A percentile compares a stretch with the other conserved stretches of the same genome.
Evolutionary conservation across 2,113 vertebrate species (phyloP).

Genomic region (Ginglymostoma cirratum): DNA sequence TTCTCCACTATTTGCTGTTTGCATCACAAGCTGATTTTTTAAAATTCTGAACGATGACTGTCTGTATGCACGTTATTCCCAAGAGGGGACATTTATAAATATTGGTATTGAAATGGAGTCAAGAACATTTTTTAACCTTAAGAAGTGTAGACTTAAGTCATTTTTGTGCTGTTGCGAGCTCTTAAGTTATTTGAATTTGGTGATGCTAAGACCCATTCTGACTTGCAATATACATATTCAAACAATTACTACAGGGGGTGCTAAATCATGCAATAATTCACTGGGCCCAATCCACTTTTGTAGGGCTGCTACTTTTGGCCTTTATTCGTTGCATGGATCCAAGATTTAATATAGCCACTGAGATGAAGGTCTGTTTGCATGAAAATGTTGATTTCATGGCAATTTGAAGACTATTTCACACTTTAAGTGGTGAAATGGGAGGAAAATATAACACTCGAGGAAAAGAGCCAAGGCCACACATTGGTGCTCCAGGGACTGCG

Average conservation of each 20-base stretch:
- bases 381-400: neutral
- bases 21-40: neutral
- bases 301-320: neutral
- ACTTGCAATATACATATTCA: neutral
- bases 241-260: neutral
- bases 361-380: neutral
- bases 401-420: neutral
- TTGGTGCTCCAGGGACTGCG: neutral
- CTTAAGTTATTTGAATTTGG: neutral
- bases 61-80: neutral
- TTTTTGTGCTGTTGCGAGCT: neutral
- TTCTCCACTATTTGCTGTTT: neutral
- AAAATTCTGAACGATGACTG: neutral
- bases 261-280: neutral
- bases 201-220: neutral
- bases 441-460: neutral
- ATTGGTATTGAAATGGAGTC: neutral
- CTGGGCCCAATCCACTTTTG: neutral
- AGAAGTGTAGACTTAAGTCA: neutral
- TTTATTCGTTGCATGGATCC: neutral
- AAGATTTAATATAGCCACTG: neutral
- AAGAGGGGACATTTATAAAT: neutral
- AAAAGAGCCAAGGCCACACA: constrained; percentile 3
- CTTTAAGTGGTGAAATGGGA: neutral
- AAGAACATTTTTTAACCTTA: neutral